These are phyloP conservation scores for Cyphomyrmex costatus DNA, from an alignment of 1,140 invertebrate genomes.

Conservation along the genomic window DNA sequence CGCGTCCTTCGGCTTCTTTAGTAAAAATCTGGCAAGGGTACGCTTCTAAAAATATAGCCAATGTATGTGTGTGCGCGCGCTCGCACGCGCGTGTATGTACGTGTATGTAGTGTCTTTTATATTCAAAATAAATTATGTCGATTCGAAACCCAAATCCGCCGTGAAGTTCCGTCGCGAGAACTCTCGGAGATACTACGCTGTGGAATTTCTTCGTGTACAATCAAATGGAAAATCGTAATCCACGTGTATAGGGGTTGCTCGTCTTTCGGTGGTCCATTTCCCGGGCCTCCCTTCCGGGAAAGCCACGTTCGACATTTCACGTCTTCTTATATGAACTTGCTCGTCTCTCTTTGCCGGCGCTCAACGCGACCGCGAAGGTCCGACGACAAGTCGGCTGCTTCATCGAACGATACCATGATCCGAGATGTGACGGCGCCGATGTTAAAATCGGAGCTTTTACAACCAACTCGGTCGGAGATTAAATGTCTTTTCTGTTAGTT, in stretches of 20 bases:
- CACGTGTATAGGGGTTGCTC: slow-evolving; percentile 8
- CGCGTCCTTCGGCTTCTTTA: slow-evolving; percentile 27
- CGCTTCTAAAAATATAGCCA: slow-evolving; percentile 65
- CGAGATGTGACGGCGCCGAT: background rate
- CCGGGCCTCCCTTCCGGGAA: background rate
- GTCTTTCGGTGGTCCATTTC: slow-evolving; percentile 5
- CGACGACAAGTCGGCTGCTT: slow-evolving; percentile 30
- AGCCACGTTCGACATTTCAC: slow-evolving; percentile 20
- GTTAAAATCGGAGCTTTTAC: slow-evolving; percentile 11
- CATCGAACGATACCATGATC: slow-evolving; percentile 41
- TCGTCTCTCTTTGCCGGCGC: background rate
- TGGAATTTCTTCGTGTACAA: slow-evolving; percentile 39
- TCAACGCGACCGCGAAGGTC: slow-evolving; percentile 1
- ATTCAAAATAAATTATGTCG: slow-evolving; percentile 66
- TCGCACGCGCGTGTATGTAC: background rate
- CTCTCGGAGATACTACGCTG: slow-evolving; percentile 24
- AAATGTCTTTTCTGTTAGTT: slow-evolving; percentile 23
- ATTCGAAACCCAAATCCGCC: slow-evolving; percentile 59
- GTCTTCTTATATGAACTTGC: slow-evolving; percentile 11
- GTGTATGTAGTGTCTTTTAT: slow-evolving; percentile 42
- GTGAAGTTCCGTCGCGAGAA: slow-evolving; percentile 44
- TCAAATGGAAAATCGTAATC: slow-evolving; percentile 54
- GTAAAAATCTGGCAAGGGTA: slow-evolving; percentile 61
- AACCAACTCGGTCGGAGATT: slow-evolving; percentile 24
- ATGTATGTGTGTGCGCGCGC: background rate